phyloP scores from a whole-genome alignment of 2,113 vertebrate genomes.

The Cyanoramphus novaezelandiae region DNA sequence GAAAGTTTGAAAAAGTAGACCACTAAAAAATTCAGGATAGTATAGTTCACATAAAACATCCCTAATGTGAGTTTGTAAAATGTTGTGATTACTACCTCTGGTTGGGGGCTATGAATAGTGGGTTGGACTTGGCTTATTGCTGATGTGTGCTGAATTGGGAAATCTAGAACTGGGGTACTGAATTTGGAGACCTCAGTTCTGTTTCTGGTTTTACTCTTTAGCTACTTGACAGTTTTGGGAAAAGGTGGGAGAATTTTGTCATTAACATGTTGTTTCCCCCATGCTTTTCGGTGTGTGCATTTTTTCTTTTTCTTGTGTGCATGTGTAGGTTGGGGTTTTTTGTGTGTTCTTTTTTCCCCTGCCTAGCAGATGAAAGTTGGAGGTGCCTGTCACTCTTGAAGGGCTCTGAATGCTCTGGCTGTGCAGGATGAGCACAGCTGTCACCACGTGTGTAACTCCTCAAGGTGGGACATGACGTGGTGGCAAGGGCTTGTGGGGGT shows the following conservation, averaged over 20 bases:
- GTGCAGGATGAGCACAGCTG: neutral
- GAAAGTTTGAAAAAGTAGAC: neutral
- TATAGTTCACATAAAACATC: neutral
- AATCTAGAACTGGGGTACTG: neutral
- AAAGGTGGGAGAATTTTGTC: neutral
- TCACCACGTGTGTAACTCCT: neutral
- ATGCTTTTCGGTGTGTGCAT: neutral
- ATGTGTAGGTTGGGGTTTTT: neutral
- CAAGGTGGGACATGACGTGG: accelerated
- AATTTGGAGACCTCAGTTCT: neutral
- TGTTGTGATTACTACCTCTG: accelerated
- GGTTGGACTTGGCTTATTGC: neutral
- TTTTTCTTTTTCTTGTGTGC: too few relatives aligned
- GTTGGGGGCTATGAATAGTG: neutral
- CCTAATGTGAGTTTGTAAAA: neutral
- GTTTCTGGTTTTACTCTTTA: neutral
- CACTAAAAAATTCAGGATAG: neutral
- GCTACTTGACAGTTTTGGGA: neutral
- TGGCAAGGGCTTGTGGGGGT: neutral
- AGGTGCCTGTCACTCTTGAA: neutral
- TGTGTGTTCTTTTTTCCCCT: too few relatives aligned
- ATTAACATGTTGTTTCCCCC: neutral
- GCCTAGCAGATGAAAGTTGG: accelerated
- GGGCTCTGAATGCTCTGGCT: neutral
- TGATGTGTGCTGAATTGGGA: neutral